Evolutionary conservation across 1,140 invertebrate genomes (phyloP).

Genomic region (Drosophila eugracilis): DNA sequence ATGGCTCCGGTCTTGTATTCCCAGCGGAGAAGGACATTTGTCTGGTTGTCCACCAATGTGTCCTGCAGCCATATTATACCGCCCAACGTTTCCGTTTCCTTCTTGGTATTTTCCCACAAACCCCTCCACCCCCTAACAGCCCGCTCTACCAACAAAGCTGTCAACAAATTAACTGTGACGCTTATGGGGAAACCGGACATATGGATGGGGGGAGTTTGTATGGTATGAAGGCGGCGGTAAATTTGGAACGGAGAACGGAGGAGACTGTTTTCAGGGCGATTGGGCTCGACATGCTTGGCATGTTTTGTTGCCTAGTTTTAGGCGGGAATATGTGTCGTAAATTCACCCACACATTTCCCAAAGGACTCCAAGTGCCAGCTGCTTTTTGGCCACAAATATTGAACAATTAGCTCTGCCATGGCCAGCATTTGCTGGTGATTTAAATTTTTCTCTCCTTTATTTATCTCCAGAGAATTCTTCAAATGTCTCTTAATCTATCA

Average conservation of each 20-base stretch:
- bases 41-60: conserved; percentile 46
- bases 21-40: conserved; percentile 48
- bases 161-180: conserved; percentile 81
- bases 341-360: conserved; percentile 56
- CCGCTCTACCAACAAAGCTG: conserved; percentile 56
- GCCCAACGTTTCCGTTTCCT: conserved; percentile 20
- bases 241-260: conserved; percentile 4
- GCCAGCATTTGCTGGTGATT: conserved; percentile 48
- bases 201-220: neutral
- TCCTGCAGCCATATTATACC: conserved; percentile 36
- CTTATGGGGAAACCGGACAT: conserved; percentile 34
- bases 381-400: conserved; percentile 60
- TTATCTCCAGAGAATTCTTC: neutral
- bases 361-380: conserved; percentile 58
- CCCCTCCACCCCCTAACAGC: no score
- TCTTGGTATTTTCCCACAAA: conserved; percentile 1
- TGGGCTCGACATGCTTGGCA: conserved; percentile 60
- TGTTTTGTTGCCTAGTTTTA: conserved; percentile 69
- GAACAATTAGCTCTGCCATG: conserved; percentile 69
- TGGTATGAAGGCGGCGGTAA: neutral
- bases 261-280: conserved; percentile 26
- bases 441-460: conserved; percentile 33
- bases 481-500: neutral
- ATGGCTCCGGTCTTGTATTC: conserved; percentile 57
- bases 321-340: conserved; percentile 69